phyloP scores from a whole-genome alignment of 2,888 invertebrate species.

The Heliconius cydno region DNA sequence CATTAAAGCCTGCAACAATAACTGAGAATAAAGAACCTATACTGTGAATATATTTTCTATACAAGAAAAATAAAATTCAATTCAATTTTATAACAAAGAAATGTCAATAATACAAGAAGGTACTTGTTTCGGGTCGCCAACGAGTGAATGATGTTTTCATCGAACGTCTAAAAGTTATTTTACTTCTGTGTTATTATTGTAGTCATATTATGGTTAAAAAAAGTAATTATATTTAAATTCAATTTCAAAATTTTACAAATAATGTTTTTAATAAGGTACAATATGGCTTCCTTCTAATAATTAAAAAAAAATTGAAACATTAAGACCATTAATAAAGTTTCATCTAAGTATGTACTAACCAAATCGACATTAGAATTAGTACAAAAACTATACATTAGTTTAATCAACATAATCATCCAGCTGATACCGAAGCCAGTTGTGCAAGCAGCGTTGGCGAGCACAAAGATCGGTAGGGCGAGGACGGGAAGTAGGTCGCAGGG shows the following conservation, averaged over 20 bases:
- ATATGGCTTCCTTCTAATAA: background rate
- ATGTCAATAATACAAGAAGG: slow-evolving; percentile 32
- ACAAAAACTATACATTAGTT: slow-evolving; percentile 31
- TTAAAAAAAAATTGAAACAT: background rate
- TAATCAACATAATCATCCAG: slow-evolving; percentile 74
- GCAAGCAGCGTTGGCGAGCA: slow-evolving; percentile 77
- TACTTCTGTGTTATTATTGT: background rate
- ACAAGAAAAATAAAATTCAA: slow-evolving; percentile 39
- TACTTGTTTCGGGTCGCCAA: slow-evolving; percentile 22
- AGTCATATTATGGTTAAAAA: background rate
- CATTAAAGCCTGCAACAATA: slow-evolving; percentile 33
- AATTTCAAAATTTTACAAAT: background rate
- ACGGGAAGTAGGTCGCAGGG: slow-evolving; percentile 59
- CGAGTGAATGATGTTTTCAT: slow-evolving; percentile 10
- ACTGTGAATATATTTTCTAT: slow-evolving; percentile 25
- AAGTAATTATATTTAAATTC: background rate
- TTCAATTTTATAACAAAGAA: slow-evolving; percentile 41
- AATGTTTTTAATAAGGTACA: background rate
- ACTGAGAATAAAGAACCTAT: slow-evolving; percentile 36
- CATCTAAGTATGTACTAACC: background rate
- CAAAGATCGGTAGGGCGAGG: slow-evolving; percentile 79
- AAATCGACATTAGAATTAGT: background rate
- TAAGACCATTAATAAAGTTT: background rate
- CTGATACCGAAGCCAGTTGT: slow-evolving; percentile 77
- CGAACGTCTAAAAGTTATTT: slow-evolving; percentile 10